phyloP scores from a whole-genome alignment of 2,113 vertebrate genomes.

The Pollimyrus isidori region DNA sequence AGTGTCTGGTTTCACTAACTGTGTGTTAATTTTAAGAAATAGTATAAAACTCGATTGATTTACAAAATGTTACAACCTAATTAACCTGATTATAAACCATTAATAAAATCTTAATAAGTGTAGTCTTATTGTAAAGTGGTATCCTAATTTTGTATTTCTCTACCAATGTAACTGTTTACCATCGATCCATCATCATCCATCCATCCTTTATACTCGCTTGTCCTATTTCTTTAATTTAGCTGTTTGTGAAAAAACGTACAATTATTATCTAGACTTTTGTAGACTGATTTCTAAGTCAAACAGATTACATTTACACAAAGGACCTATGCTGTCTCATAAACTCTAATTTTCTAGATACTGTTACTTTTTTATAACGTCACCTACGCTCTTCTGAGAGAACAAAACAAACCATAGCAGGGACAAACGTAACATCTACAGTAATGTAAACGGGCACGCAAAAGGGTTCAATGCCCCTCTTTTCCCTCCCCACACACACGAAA shows the following conservation, averaged over 20 bases:
- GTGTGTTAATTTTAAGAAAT: conserved; percentile 1
- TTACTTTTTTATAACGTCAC: not conserved
- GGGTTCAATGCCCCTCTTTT: not conserved
- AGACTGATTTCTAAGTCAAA: not conserved
- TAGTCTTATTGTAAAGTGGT: not conserved
- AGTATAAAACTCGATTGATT: not conserved
- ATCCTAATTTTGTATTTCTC: not conserved
- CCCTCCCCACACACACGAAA: not conserved
- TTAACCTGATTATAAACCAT: not conserved
- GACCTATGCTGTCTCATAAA: not conserved
- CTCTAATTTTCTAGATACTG: not conserved
- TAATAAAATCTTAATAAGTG: not conserved
- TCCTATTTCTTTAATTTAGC: not conserved
- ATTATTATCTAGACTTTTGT: not conserved
- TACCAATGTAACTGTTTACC: not conserved
- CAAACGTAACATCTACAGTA: not conserved
- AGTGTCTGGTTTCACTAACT: not conserved
- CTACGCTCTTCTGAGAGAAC: not conserved
- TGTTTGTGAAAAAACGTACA: not conserved
- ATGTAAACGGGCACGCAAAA: not conserved
- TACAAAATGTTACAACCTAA: not conserved
- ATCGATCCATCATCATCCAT: not conserved
- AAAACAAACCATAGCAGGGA: not conserved
- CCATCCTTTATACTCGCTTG: not conserved
- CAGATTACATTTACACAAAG: not conserved